Evolutionary conservation across 1,140 invertebrate species (phyloP).

Genomic region (Drosophila arizonae): DNA sequence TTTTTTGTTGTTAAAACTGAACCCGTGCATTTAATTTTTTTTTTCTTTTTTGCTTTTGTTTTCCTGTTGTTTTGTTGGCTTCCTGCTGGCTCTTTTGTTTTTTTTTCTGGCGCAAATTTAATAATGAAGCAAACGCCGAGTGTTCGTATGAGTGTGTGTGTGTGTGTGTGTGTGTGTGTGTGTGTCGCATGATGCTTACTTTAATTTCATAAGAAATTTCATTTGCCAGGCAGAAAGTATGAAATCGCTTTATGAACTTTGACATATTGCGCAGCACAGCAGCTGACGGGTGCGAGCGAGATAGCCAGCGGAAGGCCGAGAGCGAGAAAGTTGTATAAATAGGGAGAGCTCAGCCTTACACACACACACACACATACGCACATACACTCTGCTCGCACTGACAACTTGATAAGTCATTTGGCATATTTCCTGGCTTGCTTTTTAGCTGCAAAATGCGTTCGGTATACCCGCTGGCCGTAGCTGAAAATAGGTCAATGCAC

Average conservation of each 20-base stretch:
- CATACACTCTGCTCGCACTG: constrained; percentile 27
- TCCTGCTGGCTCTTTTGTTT: constrained; percentile 23
- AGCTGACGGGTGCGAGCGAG: neutral
- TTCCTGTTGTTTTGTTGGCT: constrained; percentile 24
- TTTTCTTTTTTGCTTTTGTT: constrained; percentile 8
- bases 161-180: constrained; percentile 3
- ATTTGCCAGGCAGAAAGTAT: constrained; percentile 43
- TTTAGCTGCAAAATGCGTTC: constrained; percentile 27
- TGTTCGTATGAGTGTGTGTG: constrained; percentile 6
- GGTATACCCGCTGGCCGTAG: neutral
- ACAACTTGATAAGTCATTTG: constrained; percentile 53
- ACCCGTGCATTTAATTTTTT: constrained; percentile 23
- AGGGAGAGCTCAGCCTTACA: constrained; percentile 12
- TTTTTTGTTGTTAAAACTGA: constrained; percentile 13
- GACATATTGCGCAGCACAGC: constrained; percentile 38
- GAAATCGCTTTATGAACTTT: constrained; percentile 43
- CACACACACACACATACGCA: neutral
- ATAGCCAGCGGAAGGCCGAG: neutral
- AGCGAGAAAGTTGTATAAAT: neutral
- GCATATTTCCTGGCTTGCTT: constrained; percentile 51
- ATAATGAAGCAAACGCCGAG: constrained; percentile 30
- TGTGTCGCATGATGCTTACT: constrained; percentile 24
- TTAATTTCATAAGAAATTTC: constrained; percentile 48
- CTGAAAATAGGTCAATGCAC: neutral
- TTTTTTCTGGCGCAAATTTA: constrained; percentile 30